Evolutionary conservation across 2,113 vertebrate genomes (phyloP), one percentile per base, ranked within the genome.

Genomic region (Electrona antarctica): DNA sequence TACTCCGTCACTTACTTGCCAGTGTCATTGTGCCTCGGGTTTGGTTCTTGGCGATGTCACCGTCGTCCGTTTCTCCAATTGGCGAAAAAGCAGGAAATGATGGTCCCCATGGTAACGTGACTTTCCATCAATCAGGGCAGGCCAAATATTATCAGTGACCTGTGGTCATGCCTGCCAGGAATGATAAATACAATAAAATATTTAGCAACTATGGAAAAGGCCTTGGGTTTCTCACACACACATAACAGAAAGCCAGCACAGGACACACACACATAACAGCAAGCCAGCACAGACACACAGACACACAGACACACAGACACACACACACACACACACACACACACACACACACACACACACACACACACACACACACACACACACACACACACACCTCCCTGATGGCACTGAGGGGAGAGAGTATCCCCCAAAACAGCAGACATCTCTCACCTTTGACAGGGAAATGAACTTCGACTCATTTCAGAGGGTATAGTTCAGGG

Each of bases 121-220:
- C 41, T n/a, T 12, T 29, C 47, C 28, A 56, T 13, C 51, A 7
- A 54, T 54, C 51, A 54, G 6, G 6, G n/a, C 28, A 3, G 60
- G 51, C n/a, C 49, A 72, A 67, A 75, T 68, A 67, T 75, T 58
- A 68, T 50, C 56, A 7, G 8, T 62, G 71, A 73, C 66, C 62
- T 51, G 33, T 41, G 33, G 33, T 41, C 33, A 41, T 41, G 33
- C 33, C 33, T 41, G 33, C 52, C 8, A 11, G 46, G 65, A 12
- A 15, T 47, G 21, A 64, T 55, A 6, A 12, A 67, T 72, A 46
- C 11, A 11, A 78, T 60, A 41, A 57, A 52, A 67, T 55, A 67
- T n/a, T 8, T 1, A 48, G 46, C 33, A 41, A 3, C 7, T 3
- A 54, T 54, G 51, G 6, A 11, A 6, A 13, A 52, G 8, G 11